Percentiles rank a stretch among this genome's conserved stretches.
These are phyloP conservation scores for Drosophila colorata DNA, from an alignment of 2,888 invertebrate species.

Conservation along the genomic window DNA sequence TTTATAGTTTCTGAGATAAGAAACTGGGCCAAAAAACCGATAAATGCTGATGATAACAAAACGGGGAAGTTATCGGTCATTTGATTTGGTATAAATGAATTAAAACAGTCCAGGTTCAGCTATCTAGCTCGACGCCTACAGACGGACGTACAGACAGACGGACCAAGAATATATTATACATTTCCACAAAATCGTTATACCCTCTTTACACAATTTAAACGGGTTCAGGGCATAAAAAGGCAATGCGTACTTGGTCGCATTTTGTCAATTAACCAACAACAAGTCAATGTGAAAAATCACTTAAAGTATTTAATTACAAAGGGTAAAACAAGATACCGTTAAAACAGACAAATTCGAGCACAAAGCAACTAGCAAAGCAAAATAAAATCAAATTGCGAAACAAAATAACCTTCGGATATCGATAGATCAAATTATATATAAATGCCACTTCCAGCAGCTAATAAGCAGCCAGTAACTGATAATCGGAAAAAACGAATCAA, in stretches of 20 bases:
- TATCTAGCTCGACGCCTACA: no score
- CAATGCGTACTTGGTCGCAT: conserved; percentile 36
- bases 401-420: conserved; percentile 30
- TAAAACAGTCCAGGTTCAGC: no score
- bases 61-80: no score
- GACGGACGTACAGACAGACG: no score
- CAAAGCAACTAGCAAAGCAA: conserved; percentile 48
- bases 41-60: no score
- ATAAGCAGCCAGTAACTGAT: conserved; percentile 2
- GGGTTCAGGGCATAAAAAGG: no score
- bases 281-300: conserved; percentile 65
- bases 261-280: conserved; percentile 53
- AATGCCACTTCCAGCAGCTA: neutral
- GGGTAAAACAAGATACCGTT: conserved; percentile 45
- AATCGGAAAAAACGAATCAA: conserved; percentile 2
- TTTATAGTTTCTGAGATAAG: no score
- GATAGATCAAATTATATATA: neutral
- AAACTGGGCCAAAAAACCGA: no score
- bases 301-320: conserved; percentile 76
- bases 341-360: conserved; percentile 19
- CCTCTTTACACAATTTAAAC: no score
- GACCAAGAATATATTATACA: no score
- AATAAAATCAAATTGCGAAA: conserved; percentile 67
- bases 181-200: no score
- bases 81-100: no score